Percentiles rank a stretch among this genome's conserved stretches.
Conservation (phyloP, 2,113 vertebrate species). For the Leptosomus discolor region DNA sequence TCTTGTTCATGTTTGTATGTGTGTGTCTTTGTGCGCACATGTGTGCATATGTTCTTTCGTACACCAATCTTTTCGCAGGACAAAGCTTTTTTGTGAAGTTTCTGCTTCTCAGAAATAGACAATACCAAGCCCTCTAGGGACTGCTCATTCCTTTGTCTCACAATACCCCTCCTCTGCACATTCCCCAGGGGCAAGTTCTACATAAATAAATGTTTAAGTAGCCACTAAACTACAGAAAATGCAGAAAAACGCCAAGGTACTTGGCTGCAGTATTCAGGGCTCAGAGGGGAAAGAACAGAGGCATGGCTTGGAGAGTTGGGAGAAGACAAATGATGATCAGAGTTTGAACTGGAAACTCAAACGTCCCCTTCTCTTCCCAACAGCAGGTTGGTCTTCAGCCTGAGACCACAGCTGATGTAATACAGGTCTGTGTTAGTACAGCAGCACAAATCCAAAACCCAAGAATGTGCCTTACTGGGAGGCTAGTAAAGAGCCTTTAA, state of each 20-base stretch:
- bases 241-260: background rate
- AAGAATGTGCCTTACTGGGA: background rate
- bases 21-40: background rate
- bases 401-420: background rate
- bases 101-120: background rate
- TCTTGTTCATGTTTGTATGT: background rate
- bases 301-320: background rate
- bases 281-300: background rate
- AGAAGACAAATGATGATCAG: background rate
- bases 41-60: background rate
- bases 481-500: background rate
- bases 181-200: background rate
- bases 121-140: background rate
- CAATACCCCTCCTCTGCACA: background rate
- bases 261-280: background rate
- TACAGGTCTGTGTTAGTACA: background rate
- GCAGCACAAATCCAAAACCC: background rate
- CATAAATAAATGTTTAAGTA: conserved; percentile 55
- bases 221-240: background rate
- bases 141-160: background rate
- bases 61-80: background rate
- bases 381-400: background rate
- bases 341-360: conserved; percentile 1
- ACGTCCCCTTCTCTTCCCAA: background rate
- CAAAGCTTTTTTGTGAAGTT: background rate